Conservation (phyloP, 2,888 invertebrate species). For the Steromphala cineraria region DNA sequence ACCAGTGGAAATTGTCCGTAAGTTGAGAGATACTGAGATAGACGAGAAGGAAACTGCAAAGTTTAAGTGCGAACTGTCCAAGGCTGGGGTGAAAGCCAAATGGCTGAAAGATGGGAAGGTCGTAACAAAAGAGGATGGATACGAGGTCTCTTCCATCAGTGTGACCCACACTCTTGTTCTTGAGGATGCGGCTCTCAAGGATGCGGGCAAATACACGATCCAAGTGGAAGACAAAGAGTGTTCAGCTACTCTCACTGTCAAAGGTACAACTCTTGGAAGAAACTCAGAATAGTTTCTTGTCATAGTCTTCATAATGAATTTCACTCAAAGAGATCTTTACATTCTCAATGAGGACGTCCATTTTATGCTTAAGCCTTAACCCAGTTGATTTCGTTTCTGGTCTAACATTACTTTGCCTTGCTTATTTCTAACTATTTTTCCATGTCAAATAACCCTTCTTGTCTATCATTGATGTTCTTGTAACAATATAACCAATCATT, state of each 20-base stretch:
- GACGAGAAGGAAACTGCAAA: slow-evolving; percentile 78
- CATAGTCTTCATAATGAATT: too few relatives aligned
- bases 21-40: slow-evolving; percentile 53
- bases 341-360: background rate
- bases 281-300: too few relatives aligned
- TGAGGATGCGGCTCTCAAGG: slow-evolving; percentile 60
- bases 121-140: slow-evolving; percentile 88
- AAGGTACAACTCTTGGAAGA: slow-evolving; percentile 44
- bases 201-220: slow-evolving; percentile 65
- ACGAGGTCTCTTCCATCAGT: slow-evolving; percentile 86
- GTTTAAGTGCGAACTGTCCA: slow-evolving; percentile 94
- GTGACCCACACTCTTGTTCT: slow-evolving; percentile 62
- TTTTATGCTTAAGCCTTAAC: too few relatives aligned
- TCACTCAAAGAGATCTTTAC: too few relatives aligned
- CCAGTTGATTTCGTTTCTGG: background rate
- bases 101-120: slow-evolving; percentile 89
- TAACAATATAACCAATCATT: too few relatives aligned
- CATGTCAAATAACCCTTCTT: background rate
- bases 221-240: slow-evolving; percentile 56
- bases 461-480: background rate
- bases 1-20: slow-evolving; percentile 58
- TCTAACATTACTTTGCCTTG: too few relatives aligned
- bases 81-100: slow-evolving; percentile 92
- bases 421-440: too few relatives aligned
- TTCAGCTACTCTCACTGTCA: slow-evolving; percentile 51